Base-by-base conservation (phyloP, 2,888 invertebrate species). In the Sminthurinus aureus region DNA sequence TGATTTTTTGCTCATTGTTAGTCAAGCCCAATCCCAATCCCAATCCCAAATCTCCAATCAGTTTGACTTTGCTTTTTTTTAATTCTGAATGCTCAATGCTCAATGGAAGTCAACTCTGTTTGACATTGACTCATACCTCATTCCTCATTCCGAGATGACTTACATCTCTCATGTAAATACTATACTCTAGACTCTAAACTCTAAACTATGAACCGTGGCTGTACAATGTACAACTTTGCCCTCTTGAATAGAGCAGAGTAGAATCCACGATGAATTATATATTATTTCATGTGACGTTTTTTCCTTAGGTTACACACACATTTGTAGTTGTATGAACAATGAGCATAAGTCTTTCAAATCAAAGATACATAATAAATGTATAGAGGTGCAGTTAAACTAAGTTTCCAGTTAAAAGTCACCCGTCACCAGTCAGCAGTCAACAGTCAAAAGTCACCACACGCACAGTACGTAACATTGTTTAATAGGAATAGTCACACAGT, bases 201-300 rank as follows among this genome's bases (percentile, higher is more conserved):
- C 38, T 38, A 38, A 38, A 38, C 38, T 38, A 38, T 38, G 38
- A 38, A 38, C 38, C 6, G 38, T 38, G 38, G 1, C 3, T 38
- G 38, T 79, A 69, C 69, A 79, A 79, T 38, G 38, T 79, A 69
- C 69, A 79, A 79, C 79, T 79, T 79, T 79, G 79, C 79, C 79
- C 79, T 79, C 38, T 79, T 69, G 69, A 69, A 79, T 79, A 66
- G 11, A 66, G 66, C 20, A 18, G 58, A 12, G 58, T 12, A 58
- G 58, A 58, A 15, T 12, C 11, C 58, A 58, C 15, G 66, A 66
- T 66, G 66, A 20, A 11, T 66, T 66, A 15, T 58, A n/a, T 22
- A 24, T 73, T 13, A 26, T 22, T n/a, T n/a, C n/a, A n/a, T 38
- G 38, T 38, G 38, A 38, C 38, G 38, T 38, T 38, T 38, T 38